Evolutionary conservation across 2,888 invertebrate species (phyloP), one percentile per base, ranked within the genome.

Genomic region (Chrysodeixis includens): DNA sequence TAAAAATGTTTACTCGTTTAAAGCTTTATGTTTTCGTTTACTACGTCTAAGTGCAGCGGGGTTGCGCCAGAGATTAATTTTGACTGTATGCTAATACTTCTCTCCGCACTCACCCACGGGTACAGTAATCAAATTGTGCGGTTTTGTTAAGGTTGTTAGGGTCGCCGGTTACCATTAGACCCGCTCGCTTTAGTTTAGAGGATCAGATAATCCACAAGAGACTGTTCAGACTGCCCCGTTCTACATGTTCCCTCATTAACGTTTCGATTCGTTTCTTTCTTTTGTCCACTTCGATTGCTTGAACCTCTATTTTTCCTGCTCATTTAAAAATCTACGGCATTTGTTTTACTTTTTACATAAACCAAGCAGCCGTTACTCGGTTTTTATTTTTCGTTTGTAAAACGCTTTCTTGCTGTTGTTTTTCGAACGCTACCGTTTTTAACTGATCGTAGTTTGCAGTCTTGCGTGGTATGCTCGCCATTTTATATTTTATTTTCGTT

Each of bases 401-500:
- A 82, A 83, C 77, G 76, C 68, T 82, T 81, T 81, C 70, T 76
- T 56, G 57, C 69, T 75, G 78, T 89, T 90, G 83, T 90, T 93
- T 91, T 90, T 84, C 74, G 81, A 85, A 85, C 83, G 86, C 88
- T 88, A 88, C 89, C 77, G 87, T 87, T 91, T 40, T 89, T 88
- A 91, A 90, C 90, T 88, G 92, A 90, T 90, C 86, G 87, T 84
- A 86, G 88, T 88, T 62, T 26, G 74, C 86, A 83, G 86, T 84
- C 83, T 90, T 82, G 89, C 87, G 88, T 88, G 87, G 89, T 87
- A 85, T 85, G 79, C 83, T 82, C 78, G 71, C 73, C 73, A 84
- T 84, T 89, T 90, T 89, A 88, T 83, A 87, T 89, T 85, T 84
- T 74, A 10, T 20, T 69, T 82, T 78, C 71, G 71, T 79, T 76